Evolutionary conservation across 2,113 vertebrate species (phyloP), one percentile per base, ranked within the genome.

Genomic region (Poecilia latipinna): DNA sequence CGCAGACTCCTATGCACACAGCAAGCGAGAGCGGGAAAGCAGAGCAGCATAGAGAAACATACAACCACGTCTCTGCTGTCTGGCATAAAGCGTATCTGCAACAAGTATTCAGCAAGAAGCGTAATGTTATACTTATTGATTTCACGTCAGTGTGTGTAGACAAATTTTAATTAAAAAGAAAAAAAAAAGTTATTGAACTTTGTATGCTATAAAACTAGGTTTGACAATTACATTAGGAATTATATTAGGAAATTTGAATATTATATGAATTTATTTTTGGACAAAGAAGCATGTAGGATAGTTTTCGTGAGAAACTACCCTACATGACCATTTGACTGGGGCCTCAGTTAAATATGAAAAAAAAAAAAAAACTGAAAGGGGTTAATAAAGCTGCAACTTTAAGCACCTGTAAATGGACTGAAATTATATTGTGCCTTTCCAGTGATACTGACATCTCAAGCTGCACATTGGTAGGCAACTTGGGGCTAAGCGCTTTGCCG

Each of bases 21-120:
- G 80, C 83, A 80, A 83, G 83, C 79, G 86, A 85, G 83, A 90
- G 86, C 70, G 89, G 78, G 85, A 90, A 89, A 87, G 78, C 82
- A 75, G 68, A 87, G 75, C 83, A 88, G 91, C 82, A 88, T 86
- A 92, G 75, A 85, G 74, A 86, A 86, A 71, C 72, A 84, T 63
- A 75, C 64, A 67, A 84, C 80, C 75, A 77, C 81, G 75, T 82
- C 85, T 78, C 62, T 86, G 65, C 76, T 80, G 51, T 71, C 61
- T 77, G 60, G 64, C 1, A 31, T 67, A 54, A 48, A n/a, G 51
- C 8, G 24, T 70, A 77, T 80, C 26, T 83, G 57, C 75, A 74
- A 75, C 77, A 74, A 79, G 6, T 63, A 81, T 78, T 72, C 44
- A 74, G 31, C 29, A 74, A 77, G 68, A 61, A 76, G 83, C 61